phyloP scores from a whole-genome alignment of 2,888 invertebrate genomes.

The Drosophila mettleri region DNA sequence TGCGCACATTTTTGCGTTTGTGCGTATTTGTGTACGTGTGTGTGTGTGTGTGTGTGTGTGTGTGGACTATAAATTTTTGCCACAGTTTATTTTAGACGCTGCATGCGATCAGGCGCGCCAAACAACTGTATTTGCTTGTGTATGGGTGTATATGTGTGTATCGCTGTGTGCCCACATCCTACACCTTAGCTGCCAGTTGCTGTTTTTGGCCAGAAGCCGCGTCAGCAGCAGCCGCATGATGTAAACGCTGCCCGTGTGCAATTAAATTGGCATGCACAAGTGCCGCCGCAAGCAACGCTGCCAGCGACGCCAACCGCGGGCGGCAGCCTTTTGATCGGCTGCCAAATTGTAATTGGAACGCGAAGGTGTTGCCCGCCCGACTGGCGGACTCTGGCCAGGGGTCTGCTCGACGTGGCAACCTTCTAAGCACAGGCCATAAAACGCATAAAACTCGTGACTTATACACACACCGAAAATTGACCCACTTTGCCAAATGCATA shows the following conservation, averaged over 20 bases:
- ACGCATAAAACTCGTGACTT: slow-evolving; percentile 58
- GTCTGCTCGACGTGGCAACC: slow-evolving; percentile 54
- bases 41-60: slow-evolving; percentile 20
- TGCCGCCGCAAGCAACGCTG: slow-evolving; percentile 55
- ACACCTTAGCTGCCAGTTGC: slow-evolving; percentile 66
- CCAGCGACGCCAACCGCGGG: slow-evolving; percentile 45
- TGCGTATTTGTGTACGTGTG: slow-evolving; percentile 29
- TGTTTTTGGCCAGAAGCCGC: slow-evolving; percentile 68
- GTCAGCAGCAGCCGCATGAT: slow-evolving; percentile 58
- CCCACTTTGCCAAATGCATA: slow-evolving; percentile 28
- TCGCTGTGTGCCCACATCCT: slow-evolving; percentile 54
- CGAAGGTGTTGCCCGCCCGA: slow-evolving; percentile 72
- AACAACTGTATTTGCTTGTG: slow-evolving; percentile 41
- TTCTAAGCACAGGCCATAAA: slow-evolving; percentile 60
- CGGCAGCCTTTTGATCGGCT: slow-evolving; percentile 76
- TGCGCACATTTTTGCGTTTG: slow-evolving; percentile 73
- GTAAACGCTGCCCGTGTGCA: slow-evolving; percentile 74
- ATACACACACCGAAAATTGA: slow-evolving; percentile 19
- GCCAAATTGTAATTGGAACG: slow-evolving; percentile 83
- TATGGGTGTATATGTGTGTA: slow-evolving; percentile 39
- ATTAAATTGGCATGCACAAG: slow-evolving; percentile 81
- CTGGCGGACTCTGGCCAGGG: slow-evolving; percentile 43
- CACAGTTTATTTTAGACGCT: slow-evolving; percentile 75
- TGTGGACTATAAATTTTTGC: slow-evolving; percentile 70
- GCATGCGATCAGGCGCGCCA: slow-evolving; percentile 67